These are phyloP conservation scores for Netelia virgata DNA, from an alignment of 2,888 invertebrate species.

Conservation along the genomic window DNA sequence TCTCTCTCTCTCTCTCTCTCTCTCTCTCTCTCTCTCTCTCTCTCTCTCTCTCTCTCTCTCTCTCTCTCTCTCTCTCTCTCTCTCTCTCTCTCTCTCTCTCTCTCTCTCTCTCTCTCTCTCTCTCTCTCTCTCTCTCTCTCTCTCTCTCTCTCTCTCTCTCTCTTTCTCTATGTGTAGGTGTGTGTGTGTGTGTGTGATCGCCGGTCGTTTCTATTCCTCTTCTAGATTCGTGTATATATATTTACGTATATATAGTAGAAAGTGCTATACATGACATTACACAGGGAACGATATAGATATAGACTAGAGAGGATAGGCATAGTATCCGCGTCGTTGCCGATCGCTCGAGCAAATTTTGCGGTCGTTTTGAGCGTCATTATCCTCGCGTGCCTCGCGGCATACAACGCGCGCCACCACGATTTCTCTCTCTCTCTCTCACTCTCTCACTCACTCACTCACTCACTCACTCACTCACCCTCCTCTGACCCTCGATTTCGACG, in stretches of 20 bases:
- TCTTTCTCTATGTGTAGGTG: no score
- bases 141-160: no score
- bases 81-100: no score
- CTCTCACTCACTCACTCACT: neutral
- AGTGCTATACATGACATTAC: neutral
- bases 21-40: neutral
- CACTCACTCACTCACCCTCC: neutral
- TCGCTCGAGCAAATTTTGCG: slow-evolving; percentile 76
- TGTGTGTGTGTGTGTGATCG: slow-evolving; percentile 34
- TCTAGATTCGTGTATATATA: neutral
- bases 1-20: neutral
- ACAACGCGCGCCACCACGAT: slow-evolving; percentile 2
- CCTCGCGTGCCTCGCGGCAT: slow-evolving; percentile 39
- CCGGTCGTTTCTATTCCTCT: slow-evolving; percentile 15
- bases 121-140: neutral
- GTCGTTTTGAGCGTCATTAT: slow-evolving; percentile 72
- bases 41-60: no score
- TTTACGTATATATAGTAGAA: neutral
- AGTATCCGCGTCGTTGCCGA: slow-evolving; percentile 49
- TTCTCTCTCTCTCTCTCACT: neutral
- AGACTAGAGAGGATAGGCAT: neutral
- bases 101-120: neutral
- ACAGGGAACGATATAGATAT: neutral
- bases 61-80: neutral
- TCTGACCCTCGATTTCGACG: neutral